Base-by-base conservation (phyloP, 2,888 invertebrate species). In the Lamellibrachia columna region DNA sequence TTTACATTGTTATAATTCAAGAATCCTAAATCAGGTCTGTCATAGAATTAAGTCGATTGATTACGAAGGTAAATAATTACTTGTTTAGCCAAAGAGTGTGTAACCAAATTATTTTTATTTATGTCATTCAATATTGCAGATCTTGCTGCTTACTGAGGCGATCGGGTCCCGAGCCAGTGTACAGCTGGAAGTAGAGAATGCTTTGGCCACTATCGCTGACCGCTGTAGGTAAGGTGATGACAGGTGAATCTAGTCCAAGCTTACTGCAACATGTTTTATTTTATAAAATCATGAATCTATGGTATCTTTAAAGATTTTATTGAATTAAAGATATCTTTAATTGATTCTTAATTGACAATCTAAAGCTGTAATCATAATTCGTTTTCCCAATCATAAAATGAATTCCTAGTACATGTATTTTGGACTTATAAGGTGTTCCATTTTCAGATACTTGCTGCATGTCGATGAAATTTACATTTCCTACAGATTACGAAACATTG, bases 151-250 rank as follows among this genome's bases (percentile, higher is more conserved):
- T 4, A 75, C 75, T 15, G 75, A 75, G 2, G 75, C 75, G 0
- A 75, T 75, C 8, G 94, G 95, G 53, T 95, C 94, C 52, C 93
- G 96, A 92, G 94, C 95, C 53, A 93, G 94, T 52, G 94, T 95
- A 8, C 92, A 95, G n/a, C 92, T 94, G 92, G 96, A 96, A 90
- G 95, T 95, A 7, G 96, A 96, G 92, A 95, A 95, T 93, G 93
- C 95, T 8, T 93, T 96, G 52, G 94, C 94, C 55, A 95, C 95
- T 94, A 93, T 96, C 53, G 94, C 95, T 28, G 95, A 96, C 92
- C 95, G 94, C 93, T 95, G 95, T 93, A 95, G 96, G 96, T 95
- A 93, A 91, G 60, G 75, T 75, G 75, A n/a, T 75, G 22, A 28
- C 7, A 28, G 53, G 22, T 75, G 15, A 75, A 75, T 22, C 22